These are phyloP conservation scores for Malurus alboscapulatus DNA, from an alignment of 2,113 vertebrate species.

Conservation along the genomic window DNA sequence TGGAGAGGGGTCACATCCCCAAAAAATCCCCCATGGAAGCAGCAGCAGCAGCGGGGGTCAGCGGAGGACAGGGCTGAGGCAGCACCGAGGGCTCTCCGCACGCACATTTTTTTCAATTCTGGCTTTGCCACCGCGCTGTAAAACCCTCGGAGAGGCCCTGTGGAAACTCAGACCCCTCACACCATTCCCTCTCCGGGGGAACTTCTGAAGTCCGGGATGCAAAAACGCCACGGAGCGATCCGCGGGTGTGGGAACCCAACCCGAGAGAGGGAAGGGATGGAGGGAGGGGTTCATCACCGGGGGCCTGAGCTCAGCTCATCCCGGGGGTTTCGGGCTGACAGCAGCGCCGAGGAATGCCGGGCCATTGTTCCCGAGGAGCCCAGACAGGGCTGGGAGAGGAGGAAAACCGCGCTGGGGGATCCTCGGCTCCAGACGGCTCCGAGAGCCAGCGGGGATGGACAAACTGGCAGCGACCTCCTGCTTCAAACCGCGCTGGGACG, in stretches of 20 bases:
- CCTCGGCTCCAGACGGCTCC: not conserved
- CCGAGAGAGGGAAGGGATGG: not conserved
- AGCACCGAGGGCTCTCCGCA: not conserved
- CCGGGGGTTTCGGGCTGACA: not conserved
- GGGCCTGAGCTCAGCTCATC: constrained; percentile 8
- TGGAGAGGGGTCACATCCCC: rapidly evolving
- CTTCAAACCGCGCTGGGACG: not conserved
- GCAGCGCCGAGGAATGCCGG: not conserved
- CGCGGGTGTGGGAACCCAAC: not conserved
- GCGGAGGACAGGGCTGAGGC: not conserved
- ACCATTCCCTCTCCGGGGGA: not conserved
- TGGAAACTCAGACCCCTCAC: not conserved
- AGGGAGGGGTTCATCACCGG: not conserved
- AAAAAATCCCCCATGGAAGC: rapidly evolving
- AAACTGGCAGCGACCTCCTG: constrained; percentile 27
- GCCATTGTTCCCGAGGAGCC: constrained; percentile 29
- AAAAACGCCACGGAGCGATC: rapidly evolving
- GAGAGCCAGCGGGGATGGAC: not conserved
- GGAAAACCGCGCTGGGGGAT: not conserved
- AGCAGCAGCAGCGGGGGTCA: not conserved
- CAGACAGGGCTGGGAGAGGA: not conserved
- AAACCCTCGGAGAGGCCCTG: not conserved
- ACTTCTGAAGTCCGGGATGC: not conserved
- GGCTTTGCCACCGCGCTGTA: not conserved
- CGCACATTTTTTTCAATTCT: not conserved